Evolutionary conservation across 2,113 vertebrate genomes (phyloP).

Genomic region (Hylia prasina): DNA sequence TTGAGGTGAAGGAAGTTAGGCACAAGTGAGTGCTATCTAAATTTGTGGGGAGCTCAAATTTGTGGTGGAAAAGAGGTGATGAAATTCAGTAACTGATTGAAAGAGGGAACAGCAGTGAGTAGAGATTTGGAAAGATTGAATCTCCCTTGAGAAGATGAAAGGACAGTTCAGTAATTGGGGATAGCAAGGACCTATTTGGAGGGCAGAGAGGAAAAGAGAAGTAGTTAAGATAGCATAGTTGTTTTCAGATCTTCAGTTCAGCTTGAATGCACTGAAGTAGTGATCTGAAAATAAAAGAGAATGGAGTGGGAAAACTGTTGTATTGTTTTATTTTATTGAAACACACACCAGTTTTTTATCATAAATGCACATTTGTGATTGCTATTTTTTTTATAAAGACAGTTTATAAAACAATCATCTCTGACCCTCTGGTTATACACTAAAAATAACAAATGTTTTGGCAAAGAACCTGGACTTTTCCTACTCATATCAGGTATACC

Average conservation of each 20-base stretch:
- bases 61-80: background rate
- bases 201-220: background rate
- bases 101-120: background rate
- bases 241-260: background rate
- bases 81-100: slow-evolving; percentile 5
- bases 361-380: background rate
- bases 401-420: background rate
- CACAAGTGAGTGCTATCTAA: background rate
- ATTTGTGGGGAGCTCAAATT: background rate
- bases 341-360: background rate
- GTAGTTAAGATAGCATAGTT: background rate
- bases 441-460: background rate
- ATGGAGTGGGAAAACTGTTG: background rate
- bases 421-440: background rate
- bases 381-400: background rate
- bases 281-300: slow-evolving; percentile 1
- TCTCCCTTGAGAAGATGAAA: slow-evolving; percentile 30
- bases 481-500: background rate
- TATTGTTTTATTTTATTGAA: background rate
- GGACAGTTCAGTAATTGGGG: slow-evolving; percentile 13
- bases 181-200: slow-evolving; percentile 2
- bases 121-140: slow-evolving; percentile 12
- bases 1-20: background rate
- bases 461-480: background rate
- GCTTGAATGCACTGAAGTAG: background rate